Conservation (phyloP, 2,113 vertebrate species). For the Actenoides lindsayi region DNA sequence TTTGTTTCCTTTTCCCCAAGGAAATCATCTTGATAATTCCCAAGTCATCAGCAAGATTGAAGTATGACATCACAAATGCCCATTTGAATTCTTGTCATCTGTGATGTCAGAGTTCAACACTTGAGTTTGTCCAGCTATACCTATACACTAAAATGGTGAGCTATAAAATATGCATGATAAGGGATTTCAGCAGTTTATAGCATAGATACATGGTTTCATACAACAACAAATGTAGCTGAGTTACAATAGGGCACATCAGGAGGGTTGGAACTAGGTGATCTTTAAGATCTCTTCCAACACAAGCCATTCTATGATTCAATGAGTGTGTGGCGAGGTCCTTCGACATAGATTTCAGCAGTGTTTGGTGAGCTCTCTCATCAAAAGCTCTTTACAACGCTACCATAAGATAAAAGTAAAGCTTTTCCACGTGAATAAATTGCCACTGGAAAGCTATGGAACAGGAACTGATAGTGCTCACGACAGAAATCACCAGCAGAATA, state of each 20-base stretch:
- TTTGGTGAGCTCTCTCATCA: neutral
- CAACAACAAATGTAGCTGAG: accelerated
- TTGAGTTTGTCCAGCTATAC: neutral
- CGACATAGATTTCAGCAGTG: neutral
- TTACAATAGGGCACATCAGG: neutral
- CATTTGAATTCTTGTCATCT: neutral
- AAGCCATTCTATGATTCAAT: neutral
- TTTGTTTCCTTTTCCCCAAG: neutral
- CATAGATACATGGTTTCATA: neutral
- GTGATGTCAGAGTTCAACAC: neutral
- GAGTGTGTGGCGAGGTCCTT: neutral
- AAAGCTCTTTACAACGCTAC: neutral
- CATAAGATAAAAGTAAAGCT: neutral
- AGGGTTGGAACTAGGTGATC: no score
- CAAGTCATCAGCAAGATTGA: neutral
- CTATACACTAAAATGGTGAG: accelerated
- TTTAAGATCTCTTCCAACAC: no score
- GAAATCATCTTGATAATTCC: neutral
- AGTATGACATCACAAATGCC: neutral
- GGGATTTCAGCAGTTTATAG: neutral
- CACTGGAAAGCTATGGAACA: neutral
- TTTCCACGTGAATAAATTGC: neutral
- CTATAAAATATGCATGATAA: neutral
- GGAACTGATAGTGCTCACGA: neutral
- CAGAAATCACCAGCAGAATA: neutral